Base-by-base conservation (phyloP, 2,797 vertebrate genomes). In the Semotilus atromaculatus region DNA sequence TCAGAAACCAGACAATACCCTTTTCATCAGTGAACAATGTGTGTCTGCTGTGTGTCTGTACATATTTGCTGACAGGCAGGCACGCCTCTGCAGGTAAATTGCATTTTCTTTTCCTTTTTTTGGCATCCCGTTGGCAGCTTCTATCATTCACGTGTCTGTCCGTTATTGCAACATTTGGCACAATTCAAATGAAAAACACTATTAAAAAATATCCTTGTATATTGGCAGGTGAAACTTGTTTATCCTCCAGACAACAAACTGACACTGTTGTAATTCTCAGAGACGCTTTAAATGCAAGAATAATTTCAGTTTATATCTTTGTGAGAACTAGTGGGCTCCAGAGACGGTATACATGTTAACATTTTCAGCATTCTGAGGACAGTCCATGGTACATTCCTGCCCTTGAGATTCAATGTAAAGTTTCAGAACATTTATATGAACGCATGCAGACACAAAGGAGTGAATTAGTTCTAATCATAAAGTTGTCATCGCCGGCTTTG, bases 1-100 rank as follows among this genome's bases (percentile, higher is more conserved):
- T 86, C 66, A 83, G 51, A 80, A 58, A 84, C 71, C 78, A 84
- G 78, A 90, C 86, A 88, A 86, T 81, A 73, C 40, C 14, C 66
- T 79, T 85, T 88, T 90, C 79, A 88, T 88, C 82, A 82, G 45
- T 19, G 19, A 68, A 34, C 64, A 45, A 19, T 14, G 29, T 78
- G 75, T 72, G 29, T 51, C 5, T 53, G 21, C n/a, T 14, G 29
- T 73, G 75, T 72, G 29, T 51, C 5, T 53, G 31, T 19, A 71
- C 51, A 62, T 72, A 74, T 53, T 68, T 73, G 51, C 70, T 62
- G 29, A 81, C 16, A 68, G 26, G 26, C 45, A 36, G 14, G 55
- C 78, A 81, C 48, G 34, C 75, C 83, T 73, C 31, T 85, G n/a
- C 71, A 83, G 78, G 85, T 80, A 71, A 86, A 77, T 74, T 75